Evolutionary conservation across 2,888 invertebrate species (phyloP).

Genomic region (Drosophila quinaria): DNA sequence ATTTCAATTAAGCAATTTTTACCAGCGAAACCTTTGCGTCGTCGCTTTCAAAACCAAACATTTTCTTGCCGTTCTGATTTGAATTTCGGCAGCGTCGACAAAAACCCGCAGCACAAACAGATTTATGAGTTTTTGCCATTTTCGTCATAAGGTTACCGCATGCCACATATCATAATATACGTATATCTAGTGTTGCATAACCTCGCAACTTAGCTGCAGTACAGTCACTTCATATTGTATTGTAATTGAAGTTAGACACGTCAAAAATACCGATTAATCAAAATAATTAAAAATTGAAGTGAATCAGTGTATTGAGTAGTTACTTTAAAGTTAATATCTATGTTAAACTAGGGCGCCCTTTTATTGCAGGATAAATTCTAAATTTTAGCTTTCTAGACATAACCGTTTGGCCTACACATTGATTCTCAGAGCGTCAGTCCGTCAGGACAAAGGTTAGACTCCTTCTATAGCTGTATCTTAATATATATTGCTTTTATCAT

Average conservation of each 20-base stretch:
- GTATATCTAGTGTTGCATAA: conserved; percentile 1
- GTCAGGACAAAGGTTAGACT: too few relatives aligned
- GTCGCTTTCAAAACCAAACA: conserved; percentile 12
- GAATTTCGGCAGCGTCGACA: conserved; percentile 43
- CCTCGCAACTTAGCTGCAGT: neutral
- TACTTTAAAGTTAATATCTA: too few relatives aligned
- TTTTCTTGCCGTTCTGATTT: conserved; percentile 20
- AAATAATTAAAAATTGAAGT: too few relatives aligned
- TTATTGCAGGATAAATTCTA: too few relatives aligned
- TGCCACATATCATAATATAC: neutral
- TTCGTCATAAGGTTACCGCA: conserved; percentile 7
- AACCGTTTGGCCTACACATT: too few relatives aligned
- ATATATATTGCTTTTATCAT: too few relatives aligned
- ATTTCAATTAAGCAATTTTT: conserved; percentile 54
- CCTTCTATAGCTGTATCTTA: too few relatives aligned
- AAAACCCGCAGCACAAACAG: conserved; percentile 28
- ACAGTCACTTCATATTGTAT: neutral
- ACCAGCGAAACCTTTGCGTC: conserved; percentile 40
- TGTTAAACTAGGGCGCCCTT: neutral
- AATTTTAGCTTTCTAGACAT: too few relatives aligned
- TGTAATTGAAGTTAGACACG: neutral
- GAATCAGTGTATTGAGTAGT: too few relatives aligned
- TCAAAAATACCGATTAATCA: too few relatives aligned
- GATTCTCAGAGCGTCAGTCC: too few relatives aligned
- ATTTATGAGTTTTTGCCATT: conserved; percentile 15